Percentiles rank a stretch among this genome's conserved stretches.
phyloP scores from a whole-genome alignment of 1,140 invertebrate species.

The Drosophila miranda region DNA sequence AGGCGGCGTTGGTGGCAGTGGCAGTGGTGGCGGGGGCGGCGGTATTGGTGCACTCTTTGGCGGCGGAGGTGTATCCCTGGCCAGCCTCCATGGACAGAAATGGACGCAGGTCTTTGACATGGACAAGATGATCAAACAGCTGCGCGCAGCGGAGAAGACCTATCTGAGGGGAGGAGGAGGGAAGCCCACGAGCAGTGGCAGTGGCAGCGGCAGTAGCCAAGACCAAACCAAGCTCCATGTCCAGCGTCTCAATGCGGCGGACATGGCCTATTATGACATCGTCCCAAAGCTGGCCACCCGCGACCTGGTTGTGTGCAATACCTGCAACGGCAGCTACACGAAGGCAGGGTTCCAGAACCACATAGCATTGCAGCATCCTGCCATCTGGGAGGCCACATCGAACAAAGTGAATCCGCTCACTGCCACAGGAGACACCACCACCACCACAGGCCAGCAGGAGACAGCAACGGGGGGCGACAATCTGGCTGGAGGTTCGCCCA shows the following conservation, averaged over 20 bases:
- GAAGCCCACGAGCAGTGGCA: conserved; percentile 13
- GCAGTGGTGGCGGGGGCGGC: conserved; percentile 4
- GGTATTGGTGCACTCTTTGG: too few relatives aligned
- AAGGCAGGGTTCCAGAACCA: conserved; percentile 77
- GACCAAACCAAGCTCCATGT: conserved; percentile 52
- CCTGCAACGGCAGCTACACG: conserved; percentile 69
- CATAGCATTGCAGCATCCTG: conserved; percentile 72
- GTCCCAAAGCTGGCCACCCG: conserved; percentile 67
- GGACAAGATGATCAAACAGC: conserved; percentile 75
- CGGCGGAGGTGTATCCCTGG: conserved; percentile 22
- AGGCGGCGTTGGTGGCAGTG: conserved; percentile 21
- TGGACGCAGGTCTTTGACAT: conserved; percentile 75
- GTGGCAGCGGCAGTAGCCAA: conserved; percentile 4
- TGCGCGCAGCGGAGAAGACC: conserved; percentile 68
- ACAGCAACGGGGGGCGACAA: conserved; percentile 4
- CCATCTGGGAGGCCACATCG: conserved; percentile 65
- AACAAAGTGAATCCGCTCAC: conserved; percentile 49
- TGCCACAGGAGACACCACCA: conserved; percentile 21
- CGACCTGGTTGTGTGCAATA: conserved; percentile 67
- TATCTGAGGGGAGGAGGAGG: conserved; percentile 55
- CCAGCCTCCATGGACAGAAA: conserved; percentile 66
- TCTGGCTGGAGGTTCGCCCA: conserved; percentile 49
- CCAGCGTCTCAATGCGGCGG: conserved; percentile 65
- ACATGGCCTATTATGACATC: conserved; percentile 77
- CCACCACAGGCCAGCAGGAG: conserved; percentile 45